Evolutionary conservation across 2,888 invertebrate species (phyloP), one percentile per base, ranked within the genome.

Genomic region (Mesorhabditis sp.): DNA sequence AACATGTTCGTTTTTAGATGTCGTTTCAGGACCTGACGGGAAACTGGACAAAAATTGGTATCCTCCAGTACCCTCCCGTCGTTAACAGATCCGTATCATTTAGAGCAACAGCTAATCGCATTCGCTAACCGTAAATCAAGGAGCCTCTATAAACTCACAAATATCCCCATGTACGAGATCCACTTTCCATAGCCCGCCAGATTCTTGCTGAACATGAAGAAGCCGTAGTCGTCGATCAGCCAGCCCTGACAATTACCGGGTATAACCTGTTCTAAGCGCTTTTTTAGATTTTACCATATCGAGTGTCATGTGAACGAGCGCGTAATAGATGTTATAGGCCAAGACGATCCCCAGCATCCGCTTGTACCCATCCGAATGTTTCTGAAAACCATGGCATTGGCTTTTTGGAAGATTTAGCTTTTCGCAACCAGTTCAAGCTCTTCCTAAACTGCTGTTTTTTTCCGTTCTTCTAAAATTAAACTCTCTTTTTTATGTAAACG

Each of bases 241-340:
- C 7, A 50, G 58, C 58, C 58, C 58, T 50, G n/a, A 50, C 7
- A 50, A n/a, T 50, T 50, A 50, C 7, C 7, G 58, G n/a, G n/a
- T 50, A 13, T n/a, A 50, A 50, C n/a, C 7, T 50, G 7, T 50
- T n/a, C n/a, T 50, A 50, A 50, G n/a, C 58, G n/a, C 10, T 50
- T 50, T 50, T 50, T 50, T 13, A 50, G n/a, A 10, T 10, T n/a
- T 50, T 50, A 50, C 58, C 58, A 50, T 50, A n/a, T 50, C 58
- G n/a, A 50, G 58, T 50, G n/a, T 50, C n/a, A n/a, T 10, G n/a
- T 50, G 58, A 13, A 50, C 7, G n/a, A n/a, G n/a, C 7, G 58
- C 58, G n/a, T 50, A 50, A 50, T 50, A 50, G 58, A 50, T 50
- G n/a, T 50, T 50, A 50, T 50, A 50, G n/a, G 58, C 58, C 10